Conservation (phyloP, 2,888 invertebrate species). For the Steinernema hermaphroditum region DNA sequence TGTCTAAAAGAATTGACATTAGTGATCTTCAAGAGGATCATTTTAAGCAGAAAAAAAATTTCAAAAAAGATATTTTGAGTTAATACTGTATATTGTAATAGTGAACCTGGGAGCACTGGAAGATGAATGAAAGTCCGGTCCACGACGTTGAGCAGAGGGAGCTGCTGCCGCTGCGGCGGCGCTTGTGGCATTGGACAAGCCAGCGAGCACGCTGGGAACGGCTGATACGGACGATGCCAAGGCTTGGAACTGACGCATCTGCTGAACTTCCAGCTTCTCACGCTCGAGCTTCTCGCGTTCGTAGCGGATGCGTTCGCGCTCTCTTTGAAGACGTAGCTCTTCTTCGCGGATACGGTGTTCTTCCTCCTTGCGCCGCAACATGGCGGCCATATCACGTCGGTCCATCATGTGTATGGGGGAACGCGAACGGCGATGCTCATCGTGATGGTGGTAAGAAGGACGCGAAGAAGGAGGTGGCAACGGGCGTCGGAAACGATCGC, state of each 20-base stretch:
- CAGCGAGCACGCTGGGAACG: neutral
- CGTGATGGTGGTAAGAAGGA: slow-evolving; percentile 1
- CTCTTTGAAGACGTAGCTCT: slow-evolving; percentile 72
- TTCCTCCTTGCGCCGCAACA: slow-evolving; percentile 78
- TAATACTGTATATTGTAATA: neutral
- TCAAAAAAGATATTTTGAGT: too few relatives aligned
- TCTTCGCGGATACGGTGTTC: slow-evolving; percentile 84
- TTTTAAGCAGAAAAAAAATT: too few relatives aligned
- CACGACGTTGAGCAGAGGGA: slow-evolving; percentile 3
- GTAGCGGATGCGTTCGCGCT: slow-evolving; percentile 67
- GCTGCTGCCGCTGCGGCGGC: neutral
- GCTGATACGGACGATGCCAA: neutral
- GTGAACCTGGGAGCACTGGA: slow-evolving; percentile 11
- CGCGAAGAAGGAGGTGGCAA: neutral
- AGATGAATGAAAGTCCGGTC: slow-evolving; percentile 14
- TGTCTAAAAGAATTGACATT: neutral
- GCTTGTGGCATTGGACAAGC: neutral
- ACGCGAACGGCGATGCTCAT: neutral
- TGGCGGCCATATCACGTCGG: slow-evolving; percentile 78
- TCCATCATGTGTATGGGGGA: slow-evolving; percentile 68
- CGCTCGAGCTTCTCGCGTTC: slow-evolving; percentile 86
- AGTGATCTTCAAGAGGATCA: too few relatives aligned
- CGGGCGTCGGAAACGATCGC: neutral
- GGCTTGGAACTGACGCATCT: slow-evolving; percentile 68
- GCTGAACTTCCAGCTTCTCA: slow-evolving; percentile 82